phyloP scores from a whole-genome alignment of 2,888 invertebrate species.

The Oscheius sp. region DNA sequence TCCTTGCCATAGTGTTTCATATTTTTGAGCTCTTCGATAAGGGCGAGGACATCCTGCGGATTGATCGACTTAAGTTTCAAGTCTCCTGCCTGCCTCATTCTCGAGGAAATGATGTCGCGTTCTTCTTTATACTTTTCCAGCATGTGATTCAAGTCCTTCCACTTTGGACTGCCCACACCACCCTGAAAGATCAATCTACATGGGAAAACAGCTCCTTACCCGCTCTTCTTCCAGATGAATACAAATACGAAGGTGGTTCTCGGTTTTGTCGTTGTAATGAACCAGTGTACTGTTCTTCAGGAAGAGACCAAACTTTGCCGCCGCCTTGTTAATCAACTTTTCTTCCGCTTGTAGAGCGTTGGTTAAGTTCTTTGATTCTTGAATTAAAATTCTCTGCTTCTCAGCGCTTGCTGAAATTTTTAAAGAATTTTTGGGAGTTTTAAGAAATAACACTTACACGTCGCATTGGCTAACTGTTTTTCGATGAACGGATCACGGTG shows the following conservation, averaged over 20 bases:
- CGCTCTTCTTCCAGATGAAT: background rate
- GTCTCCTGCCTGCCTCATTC: too few relatives aligned
- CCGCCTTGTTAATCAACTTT: background rate
- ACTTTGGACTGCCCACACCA: background rate
- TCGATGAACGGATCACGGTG: background rate
- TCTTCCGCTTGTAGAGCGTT: background rate
- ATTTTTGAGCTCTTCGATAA: too few relatives aligned
- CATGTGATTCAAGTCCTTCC: too few relatives aligned
- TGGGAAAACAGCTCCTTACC: background rate
- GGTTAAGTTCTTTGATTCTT: background rate
- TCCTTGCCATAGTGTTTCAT: too few relatives aligned
- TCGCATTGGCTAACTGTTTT: background rate
- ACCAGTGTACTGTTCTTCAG: background rate
- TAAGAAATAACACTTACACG: conserved; percentile 1
- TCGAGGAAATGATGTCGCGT: too few relatives aligned
- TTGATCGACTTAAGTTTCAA: too few relatives aligned
- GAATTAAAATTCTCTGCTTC: background rate
- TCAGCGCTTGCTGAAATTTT: background rate
- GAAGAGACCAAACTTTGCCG: background rate
- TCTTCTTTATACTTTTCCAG: too few relatives aligned
- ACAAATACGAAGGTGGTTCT: background rate
- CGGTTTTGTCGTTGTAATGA: conserved; percentile 2
- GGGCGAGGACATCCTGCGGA: too few relatives aligned
- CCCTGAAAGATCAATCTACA: too few relatives aligned
- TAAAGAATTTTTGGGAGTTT: too few relatives aligned